Conservation (phyloP, 2,888 invertebrate genomes). For the Horisme vitalbata region DNA sequence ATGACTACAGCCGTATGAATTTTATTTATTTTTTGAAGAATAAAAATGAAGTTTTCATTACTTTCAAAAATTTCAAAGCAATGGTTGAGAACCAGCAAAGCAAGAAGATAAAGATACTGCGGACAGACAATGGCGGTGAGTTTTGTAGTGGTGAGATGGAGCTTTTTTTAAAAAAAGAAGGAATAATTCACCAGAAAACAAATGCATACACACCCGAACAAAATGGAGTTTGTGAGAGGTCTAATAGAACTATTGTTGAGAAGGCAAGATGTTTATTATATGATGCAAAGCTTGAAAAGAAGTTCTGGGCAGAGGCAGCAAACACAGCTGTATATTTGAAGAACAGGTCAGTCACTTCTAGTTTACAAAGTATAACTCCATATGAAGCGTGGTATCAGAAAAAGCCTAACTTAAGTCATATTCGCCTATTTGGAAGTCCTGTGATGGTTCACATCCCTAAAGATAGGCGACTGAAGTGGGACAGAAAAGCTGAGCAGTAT, state of each 20-base stretch:
- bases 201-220: too few relatives aligned
- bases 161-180: neutral
- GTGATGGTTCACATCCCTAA: conserved; percentile 8
- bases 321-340: conserved; percentile 21
- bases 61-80: neutral
- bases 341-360: conserved; percentile 7
- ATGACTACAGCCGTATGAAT: conserved; percentile 15
- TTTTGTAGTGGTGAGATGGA: neutral
- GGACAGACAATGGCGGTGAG: neutral
- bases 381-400: neutral
- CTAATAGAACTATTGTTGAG: neutral
- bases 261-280: conserved; percentile 17
- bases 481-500: neutral
- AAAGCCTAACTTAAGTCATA: conserved; percentile 7
- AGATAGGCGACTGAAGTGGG: conserved; percentile 4
- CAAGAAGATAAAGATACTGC: too few relatives aligned
- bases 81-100: neutral
- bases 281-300: conserved; percentile 9
- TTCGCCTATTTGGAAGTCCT: conserved; percentile 2
- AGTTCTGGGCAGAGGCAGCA: conserved; percentile 22
- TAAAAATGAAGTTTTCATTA: neutral
- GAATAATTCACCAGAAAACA: neutral
- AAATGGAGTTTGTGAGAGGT: neutral
- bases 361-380: conserved; percentile 2
- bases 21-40: conserved; percentile 13